Percentiles rank a stretch among this genome's conserved stretches.
Evolutionary conservation across 2,888 invertebrate species (phyloP).

Genomic region (Bellardia bayeri): DNA sequence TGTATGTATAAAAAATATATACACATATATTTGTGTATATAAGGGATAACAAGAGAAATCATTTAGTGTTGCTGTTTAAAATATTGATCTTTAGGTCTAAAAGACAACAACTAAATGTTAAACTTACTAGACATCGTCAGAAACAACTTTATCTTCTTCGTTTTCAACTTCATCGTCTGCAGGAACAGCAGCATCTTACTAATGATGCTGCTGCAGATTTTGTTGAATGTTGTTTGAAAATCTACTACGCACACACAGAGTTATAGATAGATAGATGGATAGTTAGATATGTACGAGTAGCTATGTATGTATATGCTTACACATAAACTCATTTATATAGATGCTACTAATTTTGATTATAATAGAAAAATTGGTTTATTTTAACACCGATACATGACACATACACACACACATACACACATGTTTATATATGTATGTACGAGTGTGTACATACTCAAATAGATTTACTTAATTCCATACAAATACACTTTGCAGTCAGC

Average conservation of each 20-base stretch:
- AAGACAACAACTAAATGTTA: constrained; percentile 36
- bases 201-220: neutral
- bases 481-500: neutral
- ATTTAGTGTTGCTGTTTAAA: constrained; percentile 72
- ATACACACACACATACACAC: neutral
- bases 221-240: neutral
- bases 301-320: neutral
- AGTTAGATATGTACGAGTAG: neutral
- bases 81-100: constrained; percentile 68
- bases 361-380: constrained; percentile 65
- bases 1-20: too few relatives aligned
- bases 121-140: constrained; percentile 38
- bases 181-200: neutral
- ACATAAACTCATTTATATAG: constrained; percentile 26
- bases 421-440: neutral
- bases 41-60: constrained; percentile 72
- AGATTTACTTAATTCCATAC: constrained; percentile 8
- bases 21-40: neutral
- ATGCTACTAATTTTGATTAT: constrained; percentile 62
- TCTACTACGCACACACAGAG: constrained; percentile 24
- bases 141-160: constrained; percentile 53
- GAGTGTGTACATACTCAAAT: neutral
- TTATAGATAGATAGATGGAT: neutral
- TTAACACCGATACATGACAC: constrained; percentile 10
- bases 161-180: constrained; percentile 26